Evolutionary conservation across 2,113 vertebrate genomes (phyloP).

Genomic region (Ptyas mucosa): DNA sequence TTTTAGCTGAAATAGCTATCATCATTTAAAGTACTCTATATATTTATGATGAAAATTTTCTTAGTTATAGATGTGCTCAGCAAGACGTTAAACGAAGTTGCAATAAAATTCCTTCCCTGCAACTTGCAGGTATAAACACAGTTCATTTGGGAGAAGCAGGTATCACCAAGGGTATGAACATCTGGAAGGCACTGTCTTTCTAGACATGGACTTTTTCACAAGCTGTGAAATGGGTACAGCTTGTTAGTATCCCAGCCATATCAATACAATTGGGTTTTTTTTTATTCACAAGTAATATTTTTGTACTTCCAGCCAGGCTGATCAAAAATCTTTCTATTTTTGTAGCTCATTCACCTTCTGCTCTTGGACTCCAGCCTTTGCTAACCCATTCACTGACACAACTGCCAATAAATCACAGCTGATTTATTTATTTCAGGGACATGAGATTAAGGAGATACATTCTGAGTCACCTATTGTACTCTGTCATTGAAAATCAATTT

Average conservation of each 20-base stretch:
- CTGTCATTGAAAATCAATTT: constrained; percentile 62
- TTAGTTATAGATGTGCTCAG: not conserved
- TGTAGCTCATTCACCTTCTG: constrained; percentile 86
- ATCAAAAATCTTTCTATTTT: constrained; percentile 67
- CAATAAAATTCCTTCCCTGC: constrained; percentile 11
- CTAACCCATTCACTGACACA: constrained; percentile 86
- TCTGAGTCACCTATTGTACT: constrained; percentile 65
- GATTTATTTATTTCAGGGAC: constrained; percentile 73
- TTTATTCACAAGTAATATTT: constrained; percentile 18
- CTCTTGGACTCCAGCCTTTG: constrained; percentile 87
- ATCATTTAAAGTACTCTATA: not conserved
- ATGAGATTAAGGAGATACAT: constrained; percentile 66
- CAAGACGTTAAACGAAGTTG: not conserved
- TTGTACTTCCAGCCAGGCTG: constrained; percentile 40
- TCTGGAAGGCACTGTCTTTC: not conserved
- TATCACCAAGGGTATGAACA: not conserved
- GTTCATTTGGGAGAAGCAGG: constrained; percentile 24
- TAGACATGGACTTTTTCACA: not conserved
- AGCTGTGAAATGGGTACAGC: not conserved
- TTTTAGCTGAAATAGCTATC: not conserved
- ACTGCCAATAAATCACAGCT: constrained; percentile 87
- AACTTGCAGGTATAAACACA: constrained; percentile 22
- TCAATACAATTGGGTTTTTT: not conserved
- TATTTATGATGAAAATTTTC: not conserved
- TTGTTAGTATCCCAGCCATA: constrained; percentile 1